Base-by-base conservation (phyloP, 2,113 vertebrate species). In the Periophthalmodon schlosseri region DNA sequence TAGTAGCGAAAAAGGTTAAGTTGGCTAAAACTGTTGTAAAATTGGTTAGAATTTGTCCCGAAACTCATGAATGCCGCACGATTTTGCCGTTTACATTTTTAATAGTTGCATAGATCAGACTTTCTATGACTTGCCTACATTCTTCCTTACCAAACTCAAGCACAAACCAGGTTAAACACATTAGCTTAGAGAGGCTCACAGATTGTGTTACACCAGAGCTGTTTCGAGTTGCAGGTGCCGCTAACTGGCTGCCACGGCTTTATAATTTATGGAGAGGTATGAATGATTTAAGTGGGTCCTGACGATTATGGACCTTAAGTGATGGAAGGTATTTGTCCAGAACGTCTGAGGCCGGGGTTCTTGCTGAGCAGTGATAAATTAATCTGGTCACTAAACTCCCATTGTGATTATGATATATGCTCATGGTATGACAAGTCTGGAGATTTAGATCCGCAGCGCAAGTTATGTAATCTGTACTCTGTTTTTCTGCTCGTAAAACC, bases 241-340 rank as follows among this genome's bases (percentile, higher is more conserved):
- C 86, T 80, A 77, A 83, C 84, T 52, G 85, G 72, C 81, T 82
- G 84, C 87, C 83, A 75, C 75, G 72, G 18, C 76, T 93, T 80
- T 83, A 93, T 93, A 93, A 93, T 94, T 94, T 76, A 94, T 92
- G 73, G 69, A 68, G 34, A n/a, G 8, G 72, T 68, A 91, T 93
- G 82, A 94, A 93, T 89, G 90, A 93, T 93, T 93, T 84, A 93
- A 76, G 83, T 10, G 68, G 76, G 71, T 88, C 82, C 78, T 52
- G 86, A 64, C 88, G 34, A 77, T 88, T 81, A 85, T 68, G 74
- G 84, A 73, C 76, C 74, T 61, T 71, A 81, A 85, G 87, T 75
- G 86, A 88, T 72, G 77, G 79, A 77, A 75, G 70, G 72, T 72
- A 69, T 86, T 84, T 72, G 79, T 84, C 85, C 75, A 16, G 34